Percentiles rank a stretch among this genome's conserved stretches.
Evolutionary conservation across 2,113 vertebrate species (phyloP).

Genomic region (Lathamus discolor): DNA sequence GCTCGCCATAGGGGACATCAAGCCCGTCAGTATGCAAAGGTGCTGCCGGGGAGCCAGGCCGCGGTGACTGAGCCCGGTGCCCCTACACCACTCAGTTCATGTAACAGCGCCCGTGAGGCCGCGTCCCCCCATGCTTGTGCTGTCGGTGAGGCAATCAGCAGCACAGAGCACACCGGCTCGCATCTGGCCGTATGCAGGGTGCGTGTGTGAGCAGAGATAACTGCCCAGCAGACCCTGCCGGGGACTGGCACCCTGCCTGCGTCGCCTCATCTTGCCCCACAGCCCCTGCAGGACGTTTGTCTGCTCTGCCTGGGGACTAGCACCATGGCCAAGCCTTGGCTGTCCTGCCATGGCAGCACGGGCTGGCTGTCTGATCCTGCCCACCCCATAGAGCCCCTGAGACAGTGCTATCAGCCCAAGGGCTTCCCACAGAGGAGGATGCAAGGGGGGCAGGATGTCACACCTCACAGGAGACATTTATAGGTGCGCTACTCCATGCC

Average conservation of each 20-base stretch:
- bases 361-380: accelerated
- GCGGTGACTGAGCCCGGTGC: accelerated
- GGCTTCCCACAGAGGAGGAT: not conserved
- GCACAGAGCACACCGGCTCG: not conserved
- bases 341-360: accelerated
- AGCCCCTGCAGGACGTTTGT: not conserved
- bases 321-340: accelerated
- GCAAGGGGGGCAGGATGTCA: accelerated
- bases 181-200: constrained; percentile 14
- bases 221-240: not conserved
- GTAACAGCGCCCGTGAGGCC: not conserved
- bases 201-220: constrained; percentile 48
- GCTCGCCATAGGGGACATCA: accelerated
- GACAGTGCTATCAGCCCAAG: accelerated
- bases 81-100: not conserved
- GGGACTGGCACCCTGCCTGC: constrained; percentile 27
- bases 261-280: not conserved
- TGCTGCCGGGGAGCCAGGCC: not conserved
- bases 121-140: not conserved
- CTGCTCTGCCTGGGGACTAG: not conserved
- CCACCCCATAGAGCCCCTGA: accelerated
- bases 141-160: constrained; percentile 32
- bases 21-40: accelerated
- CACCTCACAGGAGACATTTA: not conserved
- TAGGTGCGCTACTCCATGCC: accelerated